Evolutionary conservation across 2,113 vertebrate genomes (phyloP).

Genomic region (Hyla sarda): DNA sequence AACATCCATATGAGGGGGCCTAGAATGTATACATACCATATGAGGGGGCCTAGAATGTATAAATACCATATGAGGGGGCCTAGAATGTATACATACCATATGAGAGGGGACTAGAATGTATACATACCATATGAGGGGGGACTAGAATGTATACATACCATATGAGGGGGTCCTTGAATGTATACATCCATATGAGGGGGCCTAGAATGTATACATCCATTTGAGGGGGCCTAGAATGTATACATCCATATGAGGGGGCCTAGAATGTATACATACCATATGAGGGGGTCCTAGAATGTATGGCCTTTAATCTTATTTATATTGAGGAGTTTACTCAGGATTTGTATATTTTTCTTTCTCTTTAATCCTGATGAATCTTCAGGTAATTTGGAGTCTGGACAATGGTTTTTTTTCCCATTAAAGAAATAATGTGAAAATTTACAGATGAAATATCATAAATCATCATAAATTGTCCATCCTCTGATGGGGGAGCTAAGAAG

Average conservation of each 20-base stretch:
- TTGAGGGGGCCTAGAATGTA: too few relatives aligned
- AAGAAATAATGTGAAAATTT: constrained; percentile 28
- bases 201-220: too few relatives aligned
- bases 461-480: not conserved
- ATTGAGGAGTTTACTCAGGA: not conserved
- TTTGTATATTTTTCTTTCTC: not conserved
- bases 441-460: not conserved
- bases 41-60: not conserved
- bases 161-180: too few relatives aligned
- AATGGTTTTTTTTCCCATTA: not conserved
- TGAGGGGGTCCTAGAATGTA: too few relatives aligned
- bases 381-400: not conserved
- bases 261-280: too few relatives aligned
- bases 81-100: too few relatives aligned
- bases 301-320: not conserved
- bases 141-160: not conserved
- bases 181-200: constrained; percentile 1
- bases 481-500: not conserved
- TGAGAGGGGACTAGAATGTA: too few relatives aligned
- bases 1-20: not conserved
- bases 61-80: not conserved
- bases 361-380: not conserved
- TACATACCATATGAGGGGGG: too few relatives aligned
- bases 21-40: too few relatives aligned
- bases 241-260: not conserved